Conservation (phyloP, 2,797 vertebrate species). For the Darevskia mixta region DNA sequence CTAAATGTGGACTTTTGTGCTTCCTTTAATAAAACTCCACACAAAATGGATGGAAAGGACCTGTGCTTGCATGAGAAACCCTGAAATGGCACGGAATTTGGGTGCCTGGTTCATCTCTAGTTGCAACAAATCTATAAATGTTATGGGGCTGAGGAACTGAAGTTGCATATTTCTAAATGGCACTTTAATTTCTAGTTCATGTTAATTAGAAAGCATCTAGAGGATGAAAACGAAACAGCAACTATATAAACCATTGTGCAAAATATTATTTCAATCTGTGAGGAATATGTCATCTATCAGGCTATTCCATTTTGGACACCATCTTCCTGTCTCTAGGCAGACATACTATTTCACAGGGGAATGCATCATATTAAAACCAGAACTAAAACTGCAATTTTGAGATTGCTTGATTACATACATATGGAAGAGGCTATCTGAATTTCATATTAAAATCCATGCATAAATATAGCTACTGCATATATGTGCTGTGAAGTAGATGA, state of each 20-base stretch:
- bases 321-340: conserved; percentile 27
- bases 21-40: too few relatives aligned
- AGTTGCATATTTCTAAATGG: neutral
- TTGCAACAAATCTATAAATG: neutral
- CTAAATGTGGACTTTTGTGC: too few relatives aligned
- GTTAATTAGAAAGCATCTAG: neutral
- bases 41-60: too few relatives aligned
- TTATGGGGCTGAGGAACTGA: neutral
- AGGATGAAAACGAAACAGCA: neutral
- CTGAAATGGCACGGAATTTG: too few relatives aligned
- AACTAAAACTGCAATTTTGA: conserved; percentile 65
- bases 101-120: too few relatives aligned
- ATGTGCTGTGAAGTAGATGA: conserved; percentile 56
- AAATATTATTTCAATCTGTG: neutral
- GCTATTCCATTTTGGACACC: neutral
- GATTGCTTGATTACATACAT: conserved; percentile 72
- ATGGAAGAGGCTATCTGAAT: conserved; percentile 72
- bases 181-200: neutral
- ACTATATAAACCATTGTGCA: neutral
- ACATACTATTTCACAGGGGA: conserved; percentile 31
- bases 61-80: too few relatives aligned
- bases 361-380: conserved; percentile 59
- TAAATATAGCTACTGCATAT: conserved; percentile 65
- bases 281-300: neutral
- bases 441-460: conserved; percentile 61